Conservation (phyloP, 2,888 invertebrate species). For the Sarcophaga carnaria region DNA sequence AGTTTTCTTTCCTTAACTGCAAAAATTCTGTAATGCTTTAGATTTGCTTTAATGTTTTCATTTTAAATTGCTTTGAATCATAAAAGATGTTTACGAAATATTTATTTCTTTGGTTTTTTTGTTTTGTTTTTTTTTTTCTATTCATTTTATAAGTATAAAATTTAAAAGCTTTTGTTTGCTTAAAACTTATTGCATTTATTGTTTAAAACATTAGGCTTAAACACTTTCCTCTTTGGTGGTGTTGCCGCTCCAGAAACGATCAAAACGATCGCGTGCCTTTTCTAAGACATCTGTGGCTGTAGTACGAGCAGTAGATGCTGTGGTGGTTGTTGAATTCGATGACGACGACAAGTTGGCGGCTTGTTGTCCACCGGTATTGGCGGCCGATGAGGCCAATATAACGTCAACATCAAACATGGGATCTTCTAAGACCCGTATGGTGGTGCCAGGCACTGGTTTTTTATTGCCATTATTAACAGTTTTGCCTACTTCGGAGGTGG, state of each 20-base stretch:
- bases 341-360: conserved; percentile 72
- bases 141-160: conserved; percentile 58
- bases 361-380: conserved; percentile 45
- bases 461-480: conserved; percentile 58
- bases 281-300: conserved; percentile 89
- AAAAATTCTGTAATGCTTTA: conserved; percentile 55
- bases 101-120: neutral
- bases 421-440: conserved; percentile 83
- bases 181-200: conserved; percentile 51
- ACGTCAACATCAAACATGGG: conserved; percentile 82
- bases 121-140: conserved; percentile 35
- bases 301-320: conserved; percentile 77
- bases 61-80: conserved; percentile 16
- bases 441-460: conserved; percentile 82
- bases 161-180: conserved; percentile 58
- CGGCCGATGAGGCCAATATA: conserved; percentile 63
- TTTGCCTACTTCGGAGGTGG: conserved; percentile 56
- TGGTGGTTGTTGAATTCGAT: conserved; percentile 73
- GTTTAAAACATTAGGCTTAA: conserved; percentile 71
- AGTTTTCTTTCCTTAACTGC: conserved; percentile 41
- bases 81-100: conserved; percentile 32
- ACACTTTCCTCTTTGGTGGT: conserved; percentile 84
- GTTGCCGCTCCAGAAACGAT: conserved; percentile 91
- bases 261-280: conserved; percentile 91
- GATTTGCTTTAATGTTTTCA: conserved; percentile 55